phyloP scores from a whole-genome alignment of 2,888 invertebrate species.

The Eupithecia dodoneata region DNA sequence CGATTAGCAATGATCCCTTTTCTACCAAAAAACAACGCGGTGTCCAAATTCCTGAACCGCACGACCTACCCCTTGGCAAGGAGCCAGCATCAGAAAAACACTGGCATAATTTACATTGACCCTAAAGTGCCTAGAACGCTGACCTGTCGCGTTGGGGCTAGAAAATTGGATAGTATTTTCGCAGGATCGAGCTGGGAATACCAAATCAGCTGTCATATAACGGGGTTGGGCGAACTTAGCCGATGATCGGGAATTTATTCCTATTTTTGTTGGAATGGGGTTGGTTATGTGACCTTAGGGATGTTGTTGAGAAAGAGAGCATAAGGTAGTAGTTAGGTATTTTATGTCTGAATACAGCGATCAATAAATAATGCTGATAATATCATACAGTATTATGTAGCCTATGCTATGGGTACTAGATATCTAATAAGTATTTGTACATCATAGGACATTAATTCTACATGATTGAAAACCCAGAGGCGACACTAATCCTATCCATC shows the following conservation, averaged over 20 bases:
- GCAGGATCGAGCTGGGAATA: conserved; percentile 24
- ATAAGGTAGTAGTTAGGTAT: background rate
- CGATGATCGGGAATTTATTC: conserved; percentile 10
- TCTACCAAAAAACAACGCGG: background rate
- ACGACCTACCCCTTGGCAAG: conserved; percentile 32
- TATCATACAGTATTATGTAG: too few species aligned
- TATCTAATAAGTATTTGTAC: too few species aligned
- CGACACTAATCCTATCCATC: too few species aligned
- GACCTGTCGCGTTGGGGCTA: conserved; percentile 28
- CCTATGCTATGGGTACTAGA: too few species aligned
- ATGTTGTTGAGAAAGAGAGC: background rate
- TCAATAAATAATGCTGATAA: too few species aligned
- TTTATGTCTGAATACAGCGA: background rate
- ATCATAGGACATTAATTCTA: too few species aligned
- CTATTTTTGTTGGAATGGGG: conserved; percentile 8
- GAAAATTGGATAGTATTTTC: conserved; percentile 34
- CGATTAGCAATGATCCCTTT: background rate
- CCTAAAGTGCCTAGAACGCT: conserved; percentile 35
- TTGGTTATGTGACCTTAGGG: background rate
- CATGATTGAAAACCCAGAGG: too few species aligned
- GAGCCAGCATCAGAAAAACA: conserved; percentile 41
- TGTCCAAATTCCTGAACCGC: background rate
- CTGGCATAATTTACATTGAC: conserved; percentile 35
- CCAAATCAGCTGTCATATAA: conserved; percentile 22
- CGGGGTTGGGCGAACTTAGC: background rate